Conservation (phyloP, 2,888 invertebrate genomes). For the Miltochrista miniata region DNA sequence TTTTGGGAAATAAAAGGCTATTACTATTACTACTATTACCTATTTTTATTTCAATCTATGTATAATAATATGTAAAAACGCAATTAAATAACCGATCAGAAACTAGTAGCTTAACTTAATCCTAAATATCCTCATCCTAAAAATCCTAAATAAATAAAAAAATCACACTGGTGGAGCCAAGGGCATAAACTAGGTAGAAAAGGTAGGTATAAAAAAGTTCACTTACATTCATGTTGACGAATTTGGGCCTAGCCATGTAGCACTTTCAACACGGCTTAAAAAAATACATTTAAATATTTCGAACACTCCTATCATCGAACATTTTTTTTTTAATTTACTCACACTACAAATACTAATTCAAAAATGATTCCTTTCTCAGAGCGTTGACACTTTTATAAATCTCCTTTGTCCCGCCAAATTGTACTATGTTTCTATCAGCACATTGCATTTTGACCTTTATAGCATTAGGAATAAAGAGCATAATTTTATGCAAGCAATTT, state of each 20-base stretch:
- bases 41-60: too few species aligned
- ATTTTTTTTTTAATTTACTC: background rate
- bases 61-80: too few species aligned
- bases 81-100: too few species aligned
- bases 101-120: too few species aligned
- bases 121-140: too few species aligned
- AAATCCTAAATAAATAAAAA: too few species aligned
- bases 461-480: background rate
- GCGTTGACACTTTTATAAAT: conserved; percentile 3
- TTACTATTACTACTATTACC: too few species aligned
- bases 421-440: background rate
- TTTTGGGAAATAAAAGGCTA: too few species aligned
- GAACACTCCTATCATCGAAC: too few species aligned
- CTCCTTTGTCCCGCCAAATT: background rate
- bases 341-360: background rate
- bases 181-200: too few species aligned
- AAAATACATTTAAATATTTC: background rate
- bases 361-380: background rate
- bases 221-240: conserved; percentile 15
- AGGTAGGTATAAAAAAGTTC: background rate
- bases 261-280: background rate
- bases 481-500: background rate
- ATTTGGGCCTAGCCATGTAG: background rate
- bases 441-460: background rate
- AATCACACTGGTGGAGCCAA: too few species aligned